Conservation (phyloP, 2,888 invertebrate species). For the Philhelius pedissequus region DNA sequence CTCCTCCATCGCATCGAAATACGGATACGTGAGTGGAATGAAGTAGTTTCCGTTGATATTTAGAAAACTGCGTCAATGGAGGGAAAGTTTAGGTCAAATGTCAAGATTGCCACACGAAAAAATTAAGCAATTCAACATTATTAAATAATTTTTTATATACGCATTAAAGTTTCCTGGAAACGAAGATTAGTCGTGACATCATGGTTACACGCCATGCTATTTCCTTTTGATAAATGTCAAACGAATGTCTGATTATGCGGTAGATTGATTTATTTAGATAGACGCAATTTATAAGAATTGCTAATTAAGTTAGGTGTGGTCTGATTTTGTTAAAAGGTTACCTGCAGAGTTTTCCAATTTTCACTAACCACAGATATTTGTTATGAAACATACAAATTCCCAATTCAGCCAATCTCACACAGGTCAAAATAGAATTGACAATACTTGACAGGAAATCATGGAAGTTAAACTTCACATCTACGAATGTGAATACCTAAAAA, state of each 20-base stretch:
- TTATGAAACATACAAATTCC: background rate
- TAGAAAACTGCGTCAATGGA: background rate
- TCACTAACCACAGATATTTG: background rate
- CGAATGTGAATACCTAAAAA: no score
- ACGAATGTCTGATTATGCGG: background rate
- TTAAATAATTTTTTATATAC: background rate
- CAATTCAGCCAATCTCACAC: no score
- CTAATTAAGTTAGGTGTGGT: background rate
- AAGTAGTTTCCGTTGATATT: conserved; percentile 6
- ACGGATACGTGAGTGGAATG: conserved; percentile 24
- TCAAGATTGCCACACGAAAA: conserved; percentile 31
- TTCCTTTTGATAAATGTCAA: conserved; percentile 4
- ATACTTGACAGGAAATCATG: no score
- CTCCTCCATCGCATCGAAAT: background rate
- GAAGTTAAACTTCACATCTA: no score
- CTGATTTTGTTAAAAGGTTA: background rate
- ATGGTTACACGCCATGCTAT: background rate
- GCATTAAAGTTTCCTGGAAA: background rate
- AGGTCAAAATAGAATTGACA: no score
- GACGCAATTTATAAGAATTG: background rate
- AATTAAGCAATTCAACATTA: conserved; percentile 33
- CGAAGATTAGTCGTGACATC: conserved; percentile 4
- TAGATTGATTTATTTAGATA: background rate
- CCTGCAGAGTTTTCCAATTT: background rate
- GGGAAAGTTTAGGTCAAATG: conserved; percentile 43